Evolutionary conservation across 2,888 invertebrate genomes (phyloP), one percentile per base, ranked within the genome.

Genomic region (Mechanitis mazaeus): DNA sequence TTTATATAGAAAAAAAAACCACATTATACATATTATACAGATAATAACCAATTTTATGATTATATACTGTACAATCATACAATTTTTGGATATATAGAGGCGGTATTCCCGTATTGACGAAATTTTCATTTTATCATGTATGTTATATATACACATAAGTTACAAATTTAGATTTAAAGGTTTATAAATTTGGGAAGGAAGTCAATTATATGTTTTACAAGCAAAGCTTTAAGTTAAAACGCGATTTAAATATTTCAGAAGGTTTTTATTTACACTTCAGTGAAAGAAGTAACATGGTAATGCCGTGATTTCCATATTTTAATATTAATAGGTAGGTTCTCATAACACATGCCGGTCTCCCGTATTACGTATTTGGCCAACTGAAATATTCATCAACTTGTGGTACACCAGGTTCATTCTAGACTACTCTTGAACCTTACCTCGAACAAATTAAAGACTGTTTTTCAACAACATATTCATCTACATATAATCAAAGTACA

Each of bases 301-400:
- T 84, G 68, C 66, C 67, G 70, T 75, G 77, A 84, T 86, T 85
- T 83, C 75, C 84, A 87, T 85, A 83, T 83, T 81, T 86, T 85
- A 86, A 87, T 86, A 86, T 85, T 83, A 83, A 85, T 81, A 80
- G 72, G 72, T 69, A 70, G 73, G 73, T 70, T 69, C 71, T 71
- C 68, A 71, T 70, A 70, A 70, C 69, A 65, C 71, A 70, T 75
- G 76, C 74, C 72, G 75, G 78, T 74, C 72, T 71, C 70, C 72
- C 69, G 75, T 80, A 83, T 83, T 79, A 80, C 76, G 75, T 77
- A 77, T 65, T 78, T 77, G 76, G 71, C 71, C 75, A 73, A 74
- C 73, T 80, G 75, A 83, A 83, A 83, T 83, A 83, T 83, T 83
- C 80, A 81, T 76, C 74, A 67, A 59, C 59, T 57, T 63, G 63